Conservation (phyloP, 2,888 invertebrate species). For the Caenorhabditis sp. region DNA sequence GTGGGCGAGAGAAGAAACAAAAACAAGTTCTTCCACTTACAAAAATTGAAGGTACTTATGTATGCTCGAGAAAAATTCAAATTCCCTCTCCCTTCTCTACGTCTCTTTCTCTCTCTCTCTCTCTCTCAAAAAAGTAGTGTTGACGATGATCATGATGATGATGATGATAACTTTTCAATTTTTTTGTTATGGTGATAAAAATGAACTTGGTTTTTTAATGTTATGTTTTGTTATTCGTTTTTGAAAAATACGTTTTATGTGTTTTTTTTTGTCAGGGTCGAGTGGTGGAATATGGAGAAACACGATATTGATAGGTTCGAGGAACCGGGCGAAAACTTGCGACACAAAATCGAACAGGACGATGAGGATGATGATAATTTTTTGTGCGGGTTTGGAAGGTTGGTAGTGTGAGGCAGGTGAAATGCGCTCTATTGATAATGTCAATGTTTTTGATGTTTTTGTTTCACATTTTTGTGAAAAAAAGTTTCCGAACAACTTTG, state of each 20-base stretch:
- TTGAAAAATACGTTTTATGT: conserved; percentile 1
- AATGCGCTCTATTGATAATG: neutral
- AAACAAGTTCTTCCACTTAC: too few relatives aligned
- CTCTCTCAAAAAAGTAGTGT: neutral
- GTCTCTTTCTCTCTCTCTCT: neutral
- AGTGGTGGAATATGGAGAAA: conserved; percentile 42
- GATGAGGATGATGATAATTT: conserved; percentile 49
- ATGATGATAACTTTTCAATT: too few relatives aligned
- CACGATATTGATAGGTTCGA: conserved; percentile 53
- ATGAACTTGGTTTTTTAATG: neutral
- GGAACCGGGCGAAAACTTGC: conserved; percentile 46
- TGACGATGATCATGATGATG: too few relatives aligned
- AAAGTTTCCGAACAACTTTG: too few relatives aligned
- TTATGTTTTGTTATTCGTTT: neutral
- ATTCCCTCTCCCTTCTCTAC: neutral
- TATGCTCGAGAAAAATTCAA: too few relatives aligned
- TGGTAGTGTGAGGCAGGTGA: neutral
- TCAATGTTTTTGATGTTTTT: neutral
- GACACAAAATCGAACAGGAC: conserved; percentile 34
- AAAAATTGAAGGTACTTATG: too few relatives aligned
- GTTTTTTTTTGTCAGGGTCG: neutral
- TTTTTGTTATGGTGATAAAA: too few relatives aligned
- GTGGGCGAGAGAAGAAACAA: too few relatives aligned
- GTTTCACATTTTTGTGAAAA: conserved; percentile 9
- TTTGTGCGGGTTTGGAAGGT: conserved; percentile 62